These are phyloP conservation scores for Eupsittula cactorum DNA, from an alignment of 2,113 vertebrate genomes.

Conservation along the genomic window DNA sequence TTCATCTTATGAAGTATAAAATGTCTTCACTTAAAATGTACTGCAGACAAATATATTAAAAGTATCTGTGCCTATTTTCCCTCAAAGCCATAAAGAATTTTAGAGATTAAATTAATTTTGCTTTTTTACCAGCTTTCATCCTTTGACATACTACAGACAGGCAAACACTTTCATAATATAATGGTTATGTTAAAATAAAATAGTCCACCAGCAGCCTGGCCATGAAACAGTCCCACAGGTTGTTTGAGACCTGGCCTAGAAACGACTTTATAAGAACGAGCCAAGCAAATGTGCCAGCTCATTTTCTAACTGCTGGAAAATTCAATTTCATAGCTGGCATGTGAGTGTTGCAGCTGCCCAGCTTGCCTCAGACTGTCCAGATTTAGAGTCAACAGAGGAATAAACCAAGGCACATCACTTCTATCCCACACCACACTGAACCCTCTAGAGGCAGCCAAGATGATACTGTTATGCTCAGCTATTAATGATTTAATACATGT, in stretches of 20 bases:
- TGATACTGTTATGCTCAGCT: neutral
- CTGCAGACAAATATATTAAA: neutral
- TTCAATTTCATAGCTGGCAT: constrained; percentile 22
- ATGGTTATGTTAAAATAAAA: neutral
- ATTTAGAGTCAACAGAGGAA: constrained; percentile 4
- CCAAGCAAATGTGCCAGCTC: constrained; percentile 60
- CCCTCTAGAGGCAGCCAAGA: neutral
- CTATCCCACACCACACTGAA: neutral
- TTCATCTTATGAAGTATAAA: neutral
- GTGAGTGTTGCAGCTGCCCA: constrained; percentile 1
- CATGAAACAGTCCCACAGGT: constrained; percentile 36
- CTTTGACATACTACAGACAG: constrained; percentile 8
- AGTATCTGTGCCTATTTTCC: neutral
- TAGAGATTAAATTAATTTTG: neutral
- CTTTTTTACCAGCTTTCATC: constrained; percentile 1
- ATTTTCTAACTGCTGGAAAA: constrained; percentile 55
- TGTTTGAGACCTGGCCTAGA: constrained; percentile 40
- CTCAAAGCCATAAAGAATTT: neutral
- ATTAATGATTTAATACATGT: constrained; percentile 31
- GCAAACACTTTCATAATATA: constrained; percentile 37
- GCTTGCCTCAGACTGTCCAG: neutral
- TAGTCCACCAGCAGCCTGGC: constrained; percentile 50
- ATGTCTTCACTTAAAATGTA: neutral
- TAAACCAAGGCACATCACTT: neutral
- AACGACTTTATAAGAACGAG: neutral